A percentile compares a stretch with the other conserved stretches of the same genome.
These are phyloP conservation scores for Caenorhabditis tropicalis DNA, from an alignment of 1,140 invertebrate genomes.

Conservation along the genomic window DNA sequence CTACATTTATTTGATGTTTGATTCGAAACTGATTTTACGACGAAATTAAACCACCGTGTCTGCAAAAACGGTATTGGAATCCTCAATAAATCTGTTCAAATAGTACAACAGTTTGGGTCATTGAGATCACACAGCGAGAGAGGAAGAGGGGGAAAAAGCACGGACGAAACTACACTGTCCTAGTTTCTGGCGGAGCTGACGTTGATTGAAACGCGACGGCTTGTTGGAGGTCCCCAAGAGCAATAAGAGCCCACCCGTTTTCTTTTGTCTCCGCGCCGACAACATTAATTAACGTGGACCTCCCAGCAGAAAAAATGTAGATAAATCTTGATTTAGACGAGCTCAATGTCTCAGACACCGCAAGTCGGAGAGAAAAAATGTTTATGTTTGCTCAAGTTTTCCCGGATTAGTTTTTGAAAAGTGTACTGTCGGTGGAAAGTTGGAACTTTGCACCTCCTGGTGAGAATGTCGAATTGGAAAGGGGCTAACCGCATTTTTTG, in stretches of 20 bases:
- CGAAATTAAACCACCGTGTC: too few relatives aligned
- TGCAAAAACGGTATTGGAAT: background rate
- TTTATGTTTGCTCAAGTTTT: constrained; percentile 41
- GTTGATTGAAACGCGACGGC: constrained; percentile 2
- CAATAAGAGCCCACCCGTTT: background rate
- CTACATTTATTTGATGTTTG: background rate
- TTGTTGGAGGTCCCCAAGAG: background rate
- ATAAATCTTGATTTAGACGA: background rate
- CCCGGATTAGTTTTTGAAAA: background rate
- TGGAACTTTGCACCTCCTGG: background rate
- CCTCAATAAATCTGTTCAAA: background rate
- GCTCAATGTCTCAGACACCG: background rate
- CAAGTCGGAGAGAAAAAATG: background rate
- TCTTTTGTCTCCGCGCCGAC: constrained; percentile 12
- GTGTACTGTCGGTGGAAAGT: background rate
- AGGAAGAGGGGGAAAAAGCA: background rate
- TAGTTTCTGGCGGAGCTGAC: background rate
- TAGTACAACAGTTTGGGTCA: background rate
- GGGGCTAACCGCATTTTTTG: background rate
- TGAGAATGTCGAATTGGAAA: background rate
- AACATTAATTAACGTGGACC: constrained; percentile 21
- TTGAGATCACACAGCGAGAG: background rate
- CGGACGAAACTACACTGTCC: background rate
- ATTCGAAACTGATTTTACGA: background rate
- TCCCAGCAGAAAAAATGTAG: too few relatives aligned